Base-by-base conservation (phyloP, 2,888 invertebrate genomes). In the Caenorhabditis uteleia region DNA sequence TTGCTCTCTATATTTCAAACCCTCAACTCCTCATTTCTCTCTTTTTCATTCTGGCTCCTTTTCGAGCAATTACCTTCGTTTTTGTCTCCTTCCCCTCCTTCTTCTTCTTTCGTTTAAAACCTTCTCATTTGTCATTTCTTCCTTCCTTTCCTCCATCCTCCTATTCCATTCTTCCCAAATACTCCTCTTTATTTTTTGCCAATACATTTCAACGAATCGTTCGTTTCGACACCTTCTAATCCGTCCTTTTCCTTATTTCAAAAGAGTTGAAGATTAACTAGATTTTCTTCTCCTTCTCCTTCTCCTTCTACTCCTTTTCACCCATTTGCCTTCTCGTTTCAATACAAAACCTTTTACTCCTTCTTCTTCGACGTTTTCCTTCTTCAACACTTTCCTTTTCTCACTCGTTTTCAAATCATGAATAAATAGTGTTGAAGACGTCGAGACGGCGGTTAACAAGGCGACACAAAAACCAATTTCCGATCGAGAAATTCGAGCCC, bases 341-440 rank as follows among this genome's bases (percentile, higher is more conserved):
- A 50, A 34, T 20, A 29, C 27, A 20, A 23, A 45, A 49, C 50
- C 50, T 39, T 25, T 40, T 39, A 45, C 40, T 49, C 45, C 50
- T 49, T 45, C 39, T 38, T 39, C 39, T 16, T 55, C 34, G 31
- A 46, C 23, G 31, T 42, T 34, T 29, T 43, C 23, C 39, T 34
- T 42, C 44, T 14, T 53, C 44, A 21, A 7, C 12, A 6, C n/a
- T 33, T n/a, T 31, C 31, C 42, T 42, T 18, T 39, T 42, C 26
- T 47, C 42, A n/a, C n/a, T n/a, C n/a, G n/a, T n/a, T n/a, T n/a
- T n/a, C n/a, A n/a, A n/a, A n/a, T n/a, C n/a, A n/a, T n/a, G n/a
- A n/a, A n/a, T n/a, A n/a, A n/a, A n/a, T n/a, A n/a, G n/a, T n/a
- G n/a, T n/a, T n/a, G n/a, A n/a, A n/a, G n/a, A n/a, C n/a, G n/a